These are phyloP conservation scores for Chelon labrosus DNA, from an alignment of 2,797 vertebrate genomes.

Conservation along the genomic window DNA sequence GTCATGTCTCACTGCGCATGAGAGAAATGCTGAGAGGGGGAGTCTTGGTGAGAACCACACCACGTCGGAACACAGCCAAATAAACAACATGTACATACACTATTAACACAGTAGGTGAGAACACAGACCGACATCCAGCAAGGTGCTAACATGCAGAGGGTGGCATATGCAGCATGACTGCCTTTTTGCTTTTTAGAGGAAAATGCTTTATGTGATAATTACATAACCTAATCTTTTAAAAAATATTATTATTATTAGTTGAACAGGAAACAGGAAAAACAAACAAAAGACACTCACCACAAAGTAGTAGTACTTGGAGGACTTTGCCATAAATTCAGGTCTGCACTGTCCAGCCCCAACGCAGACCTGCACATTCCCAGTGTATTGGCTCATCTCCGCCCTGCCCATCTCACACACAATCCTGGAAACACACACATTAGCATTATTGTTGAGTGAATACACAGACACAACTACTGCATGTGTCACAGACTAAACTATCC, in stretches of 20 bases:
- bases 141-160: constrained; percentile 45
- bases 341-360: constrained; percentile 92
- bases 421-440: constrained; percentile 81
- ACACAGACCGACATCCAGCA: constrained; percentile 35
- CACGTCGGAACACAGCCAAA: constrained; percentile 48
- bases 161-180: constrained; percentile 32
- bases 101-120: constrained; percentile 57
- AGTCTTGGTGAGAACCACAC: constrained; percentile 21
- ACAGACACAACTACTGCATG: not conserved
- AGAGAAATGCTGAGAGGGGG: constrained; percentile 35
- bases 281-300: constrained; percentile 88
- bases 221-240: not conserved
- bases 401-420: constrained; percentile 98
- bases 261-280: not conserved
- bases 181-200: constrained; percentile 11
- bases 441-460: not conserved
- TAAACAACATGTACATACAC: constrained; percentile 31
- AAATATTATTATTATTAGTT: constrained; percentile 1
- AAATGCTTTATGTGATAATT: constrained; percentile 1
- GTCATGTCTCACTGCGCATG: constrained; percentile 27
- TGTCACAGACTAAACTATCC: not conserved
- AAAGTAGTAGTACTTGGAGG: constrained; percentile 96
- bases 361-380: constrained; percentile 94
- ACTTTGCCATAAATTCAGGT: constrained; percentile 93
- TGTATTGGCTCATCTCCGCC: constrained; percentile 94